These are phyloP conservation scores for Spongilla lacustris DNA, from an alignment of 37 sponge, comb jelly and placozoan species.

Conservation along the genomic window DNA sequence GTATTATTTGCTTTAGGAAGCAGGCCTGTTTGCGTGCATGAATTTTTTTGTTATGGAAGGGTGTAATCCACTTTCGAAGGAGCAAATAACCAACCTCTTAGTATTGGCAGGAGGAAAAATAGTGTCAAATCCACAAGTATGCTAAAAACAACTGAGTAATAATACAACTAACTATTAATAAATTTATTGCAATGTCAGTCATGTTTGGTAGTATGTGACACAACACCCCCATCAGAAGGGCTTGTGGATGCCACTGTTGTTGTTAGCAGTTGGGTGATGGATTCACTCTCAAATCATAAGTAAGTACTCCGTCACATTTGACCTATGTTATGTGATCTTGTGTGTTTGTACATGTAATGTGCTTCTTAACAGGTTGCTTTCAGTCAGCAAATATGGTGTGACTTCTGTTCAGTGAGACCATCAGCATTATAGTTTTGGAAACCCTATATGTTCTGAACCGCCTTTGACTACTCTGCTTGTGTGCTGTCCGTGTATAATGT, in stretches of 20 bases:
- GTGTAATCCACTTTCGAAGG: neutral
- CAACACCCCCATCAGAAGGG: neutral
- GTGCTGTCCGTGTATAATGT: too few relatives aligned
- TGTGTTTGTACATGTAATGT: too few relatives aligned
- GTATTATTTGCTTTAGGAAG: neutral
- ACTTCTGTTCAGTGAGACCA: too few relatives aligned
- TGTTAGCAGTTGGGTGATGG: constrained; percentile 5
- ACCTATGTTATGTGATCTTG: neutral
- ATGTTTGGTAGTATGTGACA: neutral
- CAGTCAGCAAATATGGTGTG: too few relatives aligned
- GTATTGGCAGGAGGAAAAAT: neutral
- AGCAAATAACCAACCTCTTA: constrained; percentile 5
- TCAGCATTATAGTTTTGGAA: too few relatives aligned
- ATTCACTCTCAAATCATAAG: neutral
- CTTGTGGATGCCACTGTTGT: neutral
- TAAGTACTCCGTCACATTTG: neutral
- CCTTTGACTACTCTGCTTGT: too few relatives aligned
- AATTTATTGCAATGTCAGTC: too few relatives aligned
- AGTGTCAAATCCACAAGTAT: too few relatives aligned
- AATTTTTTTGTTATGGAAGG: neutral
- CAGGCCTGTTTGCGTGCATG: neutral
- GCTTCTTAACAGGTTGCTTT: too few relatives aligned
- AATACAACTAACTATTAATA: too few relatives aligned
- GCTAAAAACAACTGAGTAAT: too few relatives aligned
- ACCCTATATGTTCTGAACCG: too few relatives aligned